Base-by-base conservation (phyloP, 2,797 vertebrate species). In the Ptychadena robeensis region DNA sequence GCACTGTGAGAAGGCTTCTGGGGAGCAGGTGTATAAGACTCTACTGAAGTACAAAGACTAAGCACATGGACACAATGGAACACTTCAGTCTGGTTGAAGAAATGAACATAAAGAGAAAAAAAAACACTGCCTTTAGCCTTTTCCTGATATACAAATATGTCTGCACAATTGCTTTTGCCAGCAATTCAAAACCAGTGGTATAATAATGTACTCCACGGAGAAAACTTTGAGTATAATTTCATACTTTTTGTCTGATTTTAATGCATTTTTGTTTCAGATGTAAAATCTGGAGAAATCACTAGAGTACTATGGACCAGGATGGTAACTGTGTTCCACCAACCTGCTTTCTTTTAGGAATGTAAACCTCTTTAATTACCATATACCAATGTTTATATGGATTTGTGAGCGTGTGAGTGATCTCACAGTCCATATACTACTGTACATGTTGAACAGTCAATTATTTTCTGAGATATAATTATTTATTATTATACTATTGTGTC, bases 21-120 rank as follows among this genome's bases (percentile, higher is more conserved):
- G 74, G 68, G 81, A 83, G 74, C 81, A 83, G 81, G 81, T 83
- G 81, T 83, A 73, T 66, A 38, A 69, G 57, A 37, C 44, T 72
- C 68, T 12, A 44, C 57, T 78, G 75, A 83, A 83, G 68, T 70
- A 83, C 74, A 78, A 71, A 73, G 68, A 66, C 14, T 64, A 57
- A 53, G 31, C 74, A 53, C 38, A 72, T n/a, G 22, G 65, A 34
- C 15, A 76, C 53, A 82, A 71, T 77, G 22, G 73, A 83, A 72
- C 68, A 77, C 74, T 72, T 63, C 81, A 53, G 30, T 64, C 22
- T 71, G 18, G 30, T 12, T 72, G 53, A 48, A 68, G 37, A 78
- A 78, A 72, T 83, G 69, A 77, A 71, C 68, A 82, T 76, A 64
- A 32, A 11, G 37, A 31, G 22, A 37, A 70, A 77, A 22, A 35